A percentile compares a stretch with the other conserved stretches of the same genome.
These are phyloP conservation scores for Drymodes brunneopygia DNA, from an alignment of 2,113 vertebrate species.

Conservation along the genomic window DNA sequence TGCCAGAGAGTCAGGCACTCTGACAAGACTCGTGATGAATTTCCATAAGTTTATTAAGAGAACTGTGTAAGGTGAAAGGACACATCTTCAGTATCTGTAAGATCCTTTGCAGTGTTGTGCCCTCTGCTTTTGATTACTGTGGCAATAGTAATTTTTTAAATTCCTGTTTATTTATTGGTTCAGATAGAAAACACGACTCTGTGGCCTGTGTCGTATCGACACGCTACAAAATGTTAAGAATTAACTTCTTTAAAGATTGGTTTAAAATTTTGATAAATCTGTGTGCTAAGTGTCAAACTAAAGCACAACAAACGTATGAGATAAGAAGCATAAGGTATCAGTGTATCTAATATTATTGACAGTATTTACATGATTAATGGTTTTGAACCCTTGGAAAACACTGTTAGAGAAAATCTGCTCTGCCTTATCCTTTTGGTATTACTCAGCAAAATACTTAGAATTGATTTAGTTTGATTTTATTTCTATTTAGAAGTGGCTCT, in stretches of 20 bases:
- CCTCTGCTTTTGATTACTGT: not conserved
- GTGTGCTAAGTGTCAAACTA: not conserved
- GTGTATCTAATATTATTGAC: not conserved
- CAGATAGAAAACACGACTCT: not conserved
- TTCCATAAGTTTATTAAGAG: not conserved
- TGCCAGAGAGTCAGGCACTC: not conserved
- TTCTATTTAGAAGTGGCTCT: not conserved
- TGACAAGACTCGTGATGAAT: not conserved
- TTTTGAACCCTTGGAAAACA: not conserved
- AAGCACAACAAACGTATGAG: not conserved
- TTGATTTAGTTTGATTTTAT: not conserved
- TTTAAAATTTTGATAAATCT: not conserved
- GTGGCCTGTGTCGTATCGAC: not conserved
- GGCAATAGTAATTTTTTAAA: not conserved
- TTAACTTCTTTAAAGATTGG: not conserved
- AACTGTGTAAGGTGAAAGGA: not conserved
- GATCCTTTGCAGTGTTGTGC: not conserved
- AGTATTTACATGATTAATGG: not conserved
- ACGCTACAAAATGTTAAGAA: not conserved
- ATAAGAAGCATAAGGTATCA: not conserved
- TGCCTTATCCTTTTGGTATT: not conserved
- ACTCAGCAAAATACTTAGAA: not conserved
- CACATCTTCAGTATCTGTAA: not conserved
- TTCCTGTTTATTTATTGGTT: not conserved
- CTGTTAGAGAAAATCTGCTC: not conserved